Evolutionary conservation across 2,888 invertebrate genomes (phyloP).

Genomic region (Lasioglossum zephyrum): DNA sequence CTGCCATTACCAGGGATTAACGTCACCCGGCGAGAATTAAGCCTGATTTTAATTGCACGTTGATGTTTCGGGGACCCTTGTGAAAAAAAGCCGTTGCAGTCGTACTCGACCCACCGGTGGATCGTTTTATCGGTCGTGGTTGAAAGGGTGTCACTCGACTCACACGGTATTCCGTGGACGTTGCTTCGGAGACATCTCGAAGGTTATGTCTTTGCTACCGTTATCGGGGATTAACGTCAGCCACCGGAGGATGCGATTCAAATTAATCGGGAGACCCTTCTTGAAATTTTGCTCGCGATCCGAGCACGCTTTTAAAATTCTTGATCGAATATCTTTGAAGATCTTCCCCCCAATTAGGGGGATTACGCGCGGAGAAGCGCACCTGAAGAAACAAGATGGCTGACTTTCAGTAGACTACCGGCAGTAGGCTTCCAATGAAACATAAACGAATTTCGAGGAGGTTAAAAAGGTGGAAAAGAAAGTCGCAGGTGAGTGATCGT

Average conservation of each 20-base stretch:
- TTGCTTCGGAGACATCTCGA: conserved; percentile 28
- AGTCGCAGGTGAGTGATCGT: neutral
- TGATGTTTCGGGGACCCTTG: conserved; percentile 43
- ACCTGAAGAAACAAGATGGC: neutral
- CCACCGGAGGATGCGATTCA: conserved; percentile 22
- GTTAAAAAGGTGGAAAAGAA: neutral
- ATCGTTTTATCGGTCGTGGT: conserved; percentile 54
- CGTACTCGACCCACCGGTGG: conserved; percentile 31
- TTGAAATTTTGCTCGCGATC: conserved; percentile 13
- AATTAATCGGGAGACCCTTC: conserved; percentile 18
- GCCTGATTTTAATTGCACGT: conserved; percentile 64
- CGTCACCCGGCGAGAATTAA: conserved; percentile 57
- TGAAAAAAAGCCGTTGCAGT: conserved; percentile 45
- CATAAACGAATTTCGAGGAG: neutral
- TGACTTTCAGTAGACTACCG: neutral
- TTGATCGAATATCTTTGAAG: neutral
- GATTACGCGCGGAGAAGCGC: neutral
- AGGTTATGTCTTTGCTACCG: conserved; percentile 59
- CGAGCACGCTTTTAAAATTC: conserved; percentile 10
- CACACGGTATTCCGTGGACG: conserved; percentile 27
- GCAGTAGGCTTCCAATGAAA: neutral
- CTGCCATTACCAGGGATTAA: conserved; percentile 63
- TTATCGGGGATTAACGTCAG: conserved; percentile 62
- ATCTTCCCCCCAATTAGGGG: neutral
- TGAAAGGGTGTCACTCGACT: conserved; percentile 48